Conservation (phyloP, 2,888 invertebrate species). For the Himalopsyche japonica region DNA sequence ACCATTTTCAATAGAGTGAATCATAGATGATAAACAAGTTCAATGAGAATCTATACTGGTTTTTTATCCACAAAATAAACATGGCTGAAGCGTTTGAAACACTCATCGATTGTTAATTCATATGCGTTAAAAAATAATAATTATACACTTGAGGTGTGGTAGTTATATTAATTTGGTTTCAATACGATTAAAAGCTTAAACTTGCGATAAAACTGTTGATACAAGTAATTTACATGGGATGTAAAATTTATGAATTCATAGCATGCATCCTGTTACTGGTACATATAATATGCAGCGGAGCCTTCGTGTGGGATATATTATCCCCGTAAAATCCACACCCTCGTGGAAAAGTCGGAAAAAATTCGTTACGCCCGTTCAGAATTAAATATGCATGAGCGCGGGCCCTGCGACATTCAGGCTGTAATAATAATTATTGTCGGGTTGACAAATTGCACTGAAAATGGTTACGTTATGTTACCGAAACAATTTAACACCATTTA, state of each 20-base stretch:
- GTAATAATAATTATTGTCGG: conserved; percentile 51
- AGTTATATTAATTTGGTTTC: neutral
- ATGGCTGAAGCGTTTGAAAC: too few relatives aligned
- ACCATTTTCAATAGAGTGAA: too few relatives aligned
- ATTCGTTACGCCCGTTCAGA: conserved; percentile 17
- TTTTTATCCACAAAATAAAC: too few relatives aligned
- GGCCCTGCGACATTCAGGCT: conserved; percentile 26
- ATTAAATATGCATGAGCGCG: conserved; percentile 37
- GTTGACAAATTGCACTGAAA: conserved; percentile 56
- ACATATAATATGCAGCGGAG: neutral
- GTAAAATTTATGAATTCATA: neutral
- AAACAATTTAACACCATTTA: conserved; percentile 62
- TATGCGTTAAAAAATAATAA: too few relatives aligned
- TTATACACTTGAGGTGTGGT: neutral
- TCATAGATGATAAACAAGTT: too few relatives aligned
- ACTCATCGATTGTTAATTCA: too few relatives aligned
- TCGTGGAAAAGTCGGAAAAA: conserved; percentile 25
- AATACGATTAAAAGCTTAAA: neutral
- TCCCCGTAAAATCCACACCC: neutral
- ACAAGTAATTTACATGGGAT: neutral
- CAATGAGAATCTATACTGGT: too few relatives aligned
- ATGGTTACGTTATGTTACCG: conserved; percentile 51
- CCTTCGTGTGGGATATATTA: neutral
- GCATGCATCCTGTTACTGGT: neutral
- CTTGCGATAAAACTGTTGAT: neutral